Conservation (phyloP, 2,888 invertebrate genomes). For the Ectemnius lituratus region DNA sequence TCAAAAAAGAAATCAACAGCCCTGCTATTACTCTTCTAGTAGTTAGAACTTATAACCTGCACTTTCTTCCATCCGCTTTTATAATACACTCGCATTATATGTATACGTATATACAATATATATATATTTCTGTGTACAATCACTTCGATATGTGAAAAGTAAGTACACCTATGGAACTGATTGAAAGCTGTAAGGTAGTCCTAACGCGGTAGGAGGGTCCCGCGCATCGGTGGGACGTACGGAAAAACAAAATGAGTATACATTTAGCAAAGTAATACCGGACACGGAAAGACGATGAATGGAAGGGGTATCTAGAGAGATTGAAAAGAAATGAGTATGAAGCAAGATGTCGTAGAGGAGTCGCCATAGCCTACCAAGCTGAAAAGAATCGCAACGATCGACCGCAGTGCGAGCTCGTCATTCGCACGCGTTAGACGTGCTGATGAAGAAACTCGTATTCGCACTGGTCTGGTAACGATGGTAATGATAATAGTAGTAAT, state of each 20-base stretch:
- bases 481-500: conserved; percentile 32
- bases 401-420: conserved; percentile 43
- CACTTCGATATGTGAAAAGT: conserved; percentile 66
- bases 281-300: background rate
- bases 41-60: conserved; percentile 48
- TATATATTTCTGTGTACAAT: conserved; percentile 53
- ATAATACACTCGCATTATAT: conserved; percentile 56
- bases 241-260: background rate
- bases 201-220: conserved; percentile 35
- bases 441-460: conserved; percentile 48
- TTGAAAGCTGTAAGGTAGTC: conserved; percentile 54
- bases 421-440: conserved; percentile 44
- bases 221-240: conserved; percentile 3
- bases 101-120: conserved; percentile 52
- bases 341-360: conserved; percentile 11
- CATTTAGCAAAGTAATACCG: conserved; percentile 8
- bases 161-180: conserved; percentile 70
- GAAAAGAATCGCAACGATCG: conserved; percentile 70
- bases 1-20: conserved; percentile 60
- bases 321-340: background rate
- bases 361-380: conserved; percentile 56
- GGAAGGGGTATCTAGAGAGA: background rate
- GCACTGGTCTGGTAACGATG: conserved; percentile 49
- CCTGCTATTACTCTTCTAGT: conserved; percentile 59
- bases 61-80: conserved; percentile 42